Evolutionary conservation across 2,888 invertebrate genomes (phyloP).

Genomic region (Tineola bisselliella): DNA sequence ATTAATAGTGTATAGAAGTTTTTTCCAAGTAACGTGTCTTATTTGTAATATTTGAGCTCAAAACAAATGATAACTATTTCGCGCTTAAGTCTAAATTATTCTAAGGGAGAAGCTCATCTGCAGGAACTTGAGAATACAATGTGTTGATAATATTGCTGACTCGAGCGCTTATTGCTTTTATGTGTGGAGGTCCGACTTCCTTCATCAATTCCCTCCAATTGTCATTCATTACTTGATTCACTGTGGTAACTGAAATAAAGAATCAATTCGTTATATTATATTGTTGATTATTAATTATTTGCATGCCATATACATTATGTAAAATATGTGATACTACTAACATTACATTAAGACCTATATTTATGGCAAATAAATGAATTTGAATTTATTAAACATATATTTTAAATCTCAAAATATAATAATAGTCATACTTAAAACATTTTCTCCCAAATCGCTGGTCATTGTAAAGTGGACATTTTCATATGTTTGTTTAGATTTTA

Average conservation of each 20-base stretch:
- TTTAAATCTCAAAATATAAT: not conserved
- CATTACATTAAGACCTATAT: too few species aligned
- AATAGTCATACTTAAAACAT: constrained; percentile 7
- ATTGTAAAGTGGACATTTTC: constrained; percentile 20
- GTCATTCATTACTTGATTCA: constrained; percentile 22
- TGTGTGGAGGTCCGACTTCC: constrained; percentile 21
- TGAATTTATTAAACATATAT: too few species aligned
- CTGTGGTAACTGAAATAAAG: constrained; percentile 19
- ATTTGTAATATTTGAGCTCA: not conserved
- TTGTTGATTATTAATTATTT: too few species aligned
- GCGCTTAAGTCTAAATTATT: not conserved
- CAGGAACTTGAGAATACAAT: constrained; percentile 19
- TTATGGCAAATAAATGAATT: not conserved
- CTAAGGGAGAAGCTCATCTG: constrained; percentile 17
- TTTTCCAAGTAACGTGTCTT: not conserved
- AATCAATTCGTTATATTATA: not conserved
- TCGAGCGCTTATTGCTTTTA: constrained; percentile 17
- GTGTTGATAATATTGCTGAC: constrained; percentile 20
- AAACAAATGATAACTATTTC: not conserved
- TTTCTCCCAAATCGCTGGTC: constrained; percentile 19
- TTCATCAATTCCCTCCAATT: constrained; percentile 23
- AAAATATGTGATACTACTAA: too few species aligned
- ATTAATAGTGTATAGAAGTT: too few species aligned
- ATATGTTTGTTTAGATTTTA: constrained; percentile 18
- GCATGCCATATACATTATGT: too few species aligned